Evolutionary conservation across 2,888 invertebrate species (phyloP).

Genomic region (Megastigmus dorsalis): DNA sequence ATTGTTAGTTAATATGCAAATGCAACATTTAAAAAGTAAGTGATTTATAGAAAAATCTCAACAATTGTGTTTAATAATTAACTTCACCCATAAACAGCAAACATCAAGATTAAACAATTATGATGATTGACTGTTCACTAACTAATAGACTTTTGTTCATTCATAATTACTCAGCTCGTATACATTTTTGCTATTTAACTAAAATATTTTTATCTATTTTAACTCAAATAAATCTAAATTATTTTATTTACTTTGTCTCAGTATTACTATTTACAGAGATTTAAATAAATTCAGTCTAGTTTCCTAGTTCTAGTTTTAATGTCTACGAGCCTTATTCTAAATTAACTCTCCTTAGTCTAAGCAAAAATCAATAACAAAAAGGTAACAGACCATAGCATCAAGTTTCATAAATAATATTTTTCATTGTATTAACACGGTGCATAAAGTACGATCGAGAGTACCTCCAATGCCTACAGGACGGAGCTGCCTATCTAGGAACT

Average conservation of each 20-base stretch:
- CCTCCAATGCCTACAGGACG: conserved; percentile 61
- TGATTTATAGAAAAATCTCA: neutral
- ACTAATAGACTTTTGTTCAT: conserved; percentile 12
- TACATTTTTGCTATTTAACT: conserved; percentile 15
- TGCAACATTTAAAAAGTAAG: neutral
- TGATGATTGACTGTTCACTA: neutral
- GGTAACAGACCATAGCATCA: neutral
- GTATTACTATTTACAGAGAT: conserved; percentile 33
- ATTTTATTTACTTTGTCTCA: conserved; percentile 28
- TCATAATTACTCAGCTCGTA: neutral
- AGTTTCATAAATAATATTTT: conserved; percentile 19
- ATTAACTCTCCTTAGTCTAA: conserved; percentile 4
- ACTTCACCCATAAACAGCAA: conserved; percentile 13
- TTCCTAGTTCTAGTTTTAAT: too few relatives aligned
- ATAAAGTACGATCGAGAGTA: conserved; percentile 42
- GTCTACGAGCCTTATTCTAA: conserved; percentile 10
- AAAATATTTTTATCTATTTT: conserved; percentile 20
- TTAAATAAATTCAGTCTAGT: conserved; percentile 49
- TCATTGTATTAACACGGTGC: conserved; percentile 1
- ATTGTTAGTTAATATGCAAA: conserved; percentile 3
- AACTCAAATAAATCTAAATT: conserved; percentile 36
- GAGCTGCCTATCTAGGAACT: conserved; percentile 71
- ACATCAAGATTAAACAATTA: neutral
- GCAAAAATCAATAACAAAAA: conserved; percentile 52
- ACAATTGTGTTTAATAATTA: conserved; percentile 6